Conservation (phyloP, 1,140 invertebrate species). For the Hyles vespertilio region DNA sequence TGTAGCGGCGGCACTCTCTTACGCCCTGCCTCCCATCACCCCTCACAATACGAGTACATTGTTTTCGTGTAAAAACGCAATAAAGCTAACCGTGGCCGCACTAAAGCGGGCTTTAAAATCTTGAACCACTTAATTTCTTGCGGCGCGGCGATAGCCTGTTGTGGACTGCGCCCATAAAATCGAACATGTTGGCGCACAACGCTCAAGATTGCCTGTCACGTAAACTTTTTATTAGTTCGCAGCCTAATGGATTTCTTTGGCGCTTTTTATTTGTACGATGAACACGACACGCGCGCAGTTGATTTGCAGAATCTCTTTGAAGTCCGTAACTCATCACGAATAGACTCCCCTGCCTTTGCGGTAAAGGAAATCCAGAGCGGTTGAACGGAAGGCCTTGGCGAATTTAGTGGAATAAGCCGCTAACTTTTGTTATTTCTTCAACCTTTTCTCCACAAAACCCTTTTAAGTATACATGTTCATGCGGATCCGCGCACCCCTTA, state of each 20-base stretch:
- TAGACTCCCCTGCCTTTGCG: constrained; percentile 15
- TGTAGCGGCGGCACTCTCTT: constrained; percentile 32
- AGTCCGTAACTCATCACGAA: constrained; percentile 17
- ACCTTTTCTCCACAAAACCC: constrained; percentile 22
- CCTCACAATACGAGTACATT: constrained; percentile 24
- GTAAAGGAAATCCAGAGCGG: constrained; percentile 13
- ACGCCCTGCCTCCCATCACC: constrained; percentile 24
- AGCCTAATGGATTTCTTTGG: constrained; percentile 27
- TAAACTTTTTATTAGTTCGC: constrained; percentile 30
- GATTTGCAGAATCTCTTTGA: constrained; percentile 35
- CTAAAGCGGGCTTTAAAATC: constrained; percentile 38
- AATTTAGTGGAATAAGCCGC: constrained; percentile 27
- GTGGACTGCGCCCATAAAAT: constrained; percentile 34
- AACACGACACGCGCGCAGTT: constrained; percentile 30
- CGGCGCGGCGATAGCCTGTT: constrained; percentile 28
- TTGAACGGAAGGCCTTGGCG: constrained; percentile 12
- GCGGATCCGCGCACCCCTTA: constrained; percentile 11
- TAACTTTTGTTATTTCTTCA: constrained; percentile 19
- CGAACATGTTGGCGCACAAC: constrained; percentile 19
- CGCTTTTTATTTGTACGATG: constrained; percentile 29
- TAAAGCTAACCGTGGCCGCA: constrained; percentile 37
- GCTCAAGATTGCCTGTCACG: constrained; percentile 19
- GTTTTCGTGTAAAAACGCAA: constrained; percentile 53
- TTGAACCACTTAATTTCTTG: constrained; percentile 44
- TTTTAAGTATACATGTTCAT: constrained; percentile 20